Base-by-base conservation (phyloP, 2,113 vertebrate genomes). In the Sinocyclocheilus rhinocerous region DNA sequence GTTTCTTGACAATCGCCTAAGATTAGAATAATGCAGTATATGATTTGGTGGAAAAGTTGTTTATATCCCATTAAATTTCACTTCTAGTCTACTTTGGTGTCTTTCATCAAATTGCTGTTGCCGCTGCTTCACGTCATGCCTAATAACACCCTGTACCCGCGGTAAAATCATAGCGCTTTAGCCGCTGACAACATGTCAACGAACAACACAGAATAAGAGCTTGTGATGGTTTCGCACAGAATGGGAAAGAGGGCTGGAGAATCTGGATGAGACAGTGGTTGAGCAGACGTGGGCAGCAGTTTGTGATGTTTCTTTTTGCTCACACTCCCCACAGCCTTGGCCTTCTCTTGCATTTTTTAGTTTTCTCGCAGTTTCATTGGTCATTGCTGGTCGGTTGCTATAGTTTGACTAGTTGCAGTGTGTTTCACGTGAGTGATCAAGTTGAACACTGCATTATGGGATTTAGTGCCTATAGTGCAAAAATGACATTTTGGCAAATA, bases 61-160 rank as follows among this genome's bases (percentile, higher is more conserved):
- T 77, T 55, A 55, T 77, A 77, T 55, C 18, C 48, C 24, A 77
- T 55, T 20, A 55, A 33, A 77, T 55, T 33, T 55, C 48, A 26
- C 7, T 55, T 57, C 76, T 77, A 48, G 72, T 48, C 13, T 52
- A 55, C 50, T 77, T 55, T 33, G 24, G 26, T 55, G 50, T 33
- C 76, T 77, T 77, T 77, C 76, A 77, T 55, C 16, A 77, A 55
- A 50, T 77, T 33, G 76, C 50, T 77, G 50, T 33, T 76, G 75
- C 48, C 13, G 24, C 7, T 20, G 15, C 48, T 20, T 77, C 76
- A 55, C 4, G 1, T 52, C 16, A 9, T 10, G 76, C 15, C 26
- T 77, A 55, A 77, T 77, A 55, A 77, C 15, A 77, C 76, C 45
- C 75, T 77, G 39, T 48, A 75, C 39, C 12, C 16, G 0, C 4